A percentile compares a stretch with the other conserved stretches of the same genome.
These are phyloP conservation scores for Thomomys bottae DNA, from an alignment of 2,113 vertebrate species.

Conservation along the genomic window DNA sequence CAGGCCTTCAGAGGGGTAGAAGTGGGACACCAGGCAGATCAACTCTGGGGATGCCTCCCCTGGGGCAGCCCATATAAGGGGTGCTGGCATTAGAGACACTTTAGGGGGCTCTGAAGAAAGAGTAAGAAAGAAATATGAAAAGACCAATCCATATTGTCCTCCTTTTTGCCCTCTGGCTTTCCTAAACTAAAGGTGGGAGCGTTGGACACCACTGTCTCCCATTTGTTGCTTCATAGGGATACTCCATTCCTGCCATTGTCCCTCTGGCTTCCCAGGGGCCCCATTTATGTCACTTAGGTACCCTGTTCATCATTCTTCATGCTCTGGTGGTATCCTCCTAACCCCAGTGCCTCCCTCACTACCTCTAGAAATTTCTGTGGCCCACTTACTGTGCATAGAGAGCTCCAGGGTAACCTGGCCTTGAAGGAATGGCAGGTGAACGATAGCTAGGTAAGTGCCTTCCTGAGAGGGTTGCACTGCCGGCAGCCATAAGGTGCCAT, in stretches of 20 bases:
- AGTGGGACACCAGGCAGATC: slow-evolving; percentile 88
- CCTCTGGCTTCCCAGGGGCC: not conserved
- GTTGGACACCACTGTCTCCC: not conserved
- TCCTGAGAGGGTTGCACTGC: slow-evolving; percentile 85
- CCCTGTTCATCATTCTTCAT: not conserved
- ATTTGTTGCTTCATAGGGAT: not conserved
- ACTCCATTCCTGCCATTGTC: not conserved
- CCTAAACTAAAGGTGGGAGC: not conserved
- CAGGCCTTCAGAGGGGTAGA: slow-evolving; percentile 85
- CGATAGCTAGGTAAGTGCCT: slow-evolving; percentile 90
- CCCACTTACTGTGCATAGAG: slow-evolving; percentile 86
- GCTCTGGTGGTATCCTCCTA: slow-evolving; percentile 36
- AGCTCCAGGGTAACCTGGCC: slow-evolving; percentile 90
- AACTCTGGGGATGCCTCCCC: slow-evolving; percentile 82
- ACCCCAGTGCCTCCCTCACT: slow-evolving; percentile 83
- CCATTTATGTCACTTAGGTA: not conserved
- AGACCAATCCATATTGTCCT: not conserved
- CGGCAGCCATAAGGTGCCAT: slow-evolving; percentile 87
- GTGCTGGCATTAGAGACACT: slow-evolving; percentile 68
- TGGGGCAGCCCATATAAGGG: slow-evolving; percentile 80
- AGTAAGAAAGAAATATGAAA: not conserved
- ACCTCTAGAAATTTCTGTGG: not conserved
- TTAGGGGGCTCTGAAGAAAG: slow-evolving; percentile 70
- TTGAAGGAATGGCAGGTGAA: slow-evolving; percentile 90
- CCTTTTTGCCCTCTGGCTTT: not conserved